Conservation (phyloP, 2,113 vertebrate species). For the Notiomystis cincta region DNA sequence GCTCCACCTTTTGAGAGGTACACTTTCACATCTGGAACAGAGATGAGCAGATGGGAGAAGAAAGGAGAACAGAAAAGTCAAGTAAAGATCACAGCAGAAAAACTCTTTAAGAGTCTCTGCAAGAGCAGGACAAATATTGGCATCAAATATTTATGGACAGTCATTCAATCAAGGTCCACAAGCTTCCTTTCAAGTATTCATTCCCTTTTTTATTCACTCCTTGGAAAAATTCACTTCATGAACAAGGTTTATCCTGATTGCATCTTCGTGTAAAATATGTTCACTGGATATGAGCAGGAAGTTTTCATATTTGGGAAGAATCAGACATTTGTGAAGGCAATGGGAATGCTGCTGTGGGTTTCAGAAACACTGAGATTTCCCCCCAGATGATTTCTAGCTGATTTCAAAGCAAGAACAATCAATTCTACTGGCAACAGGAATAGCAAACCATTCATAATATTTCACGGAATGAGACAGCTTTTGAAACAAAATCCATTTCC, state of each 20-base stretch:
- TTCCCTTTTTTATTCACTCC: slow-evolving; percentile 6
- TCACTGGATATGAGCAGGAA: neutral
- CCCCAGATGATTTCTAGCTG: neutral
- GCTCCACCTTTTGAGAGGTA: neutral
- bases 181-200: slow-evolving; percentile 11
- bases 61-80: neutral
- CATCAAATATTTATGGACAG: slow-evolving; percentile 56
- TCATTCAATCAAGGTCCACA: slow-evolving; percentile 30
- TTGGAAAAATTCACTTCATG: neutral
- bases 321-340: neutral
- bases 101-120: neutral
- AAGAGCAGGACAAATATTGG: slow-evolving; percentile 35
- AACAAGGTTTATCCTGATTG: neutral
- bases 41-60: neutral
- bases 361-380: neutral
- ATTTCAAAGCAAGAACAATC: neutral
- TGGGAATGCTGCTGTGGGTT: neutral
- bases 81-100: neutral
- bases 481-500: neutral
- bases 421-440: neutral
- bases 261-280: neutral
- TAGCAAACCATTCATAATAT: neutral
- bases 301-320: neutral
- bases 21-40: neutral
- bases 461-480: neutral